Evolutionary conservation across 2,797 vertebrate species (phyloP).

Genomic region (Hozukius guyotensis): DNA sequence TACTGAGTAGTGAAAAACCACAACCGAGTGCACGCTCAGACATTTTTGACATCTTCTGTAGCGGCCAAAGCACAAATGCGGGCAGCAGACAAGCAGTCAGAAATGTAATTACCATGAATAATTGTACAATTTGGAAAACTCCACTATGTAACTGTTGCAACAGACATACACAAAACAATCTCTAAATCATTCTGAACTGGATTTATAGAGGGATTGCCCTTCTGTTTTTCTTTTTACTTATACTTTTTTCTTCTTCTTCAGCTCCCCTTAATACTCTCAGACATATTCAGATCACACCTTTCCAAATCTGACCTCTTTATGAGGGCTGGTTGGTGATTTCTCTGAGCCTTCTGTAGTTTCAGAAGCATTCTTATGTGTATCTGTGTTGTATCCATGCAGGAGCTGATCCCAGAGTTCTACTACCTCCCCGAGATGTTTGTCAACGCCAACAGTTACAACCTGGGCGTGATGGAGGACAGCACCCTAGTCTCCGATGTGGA

Average conservation of each 20-base stretch:
- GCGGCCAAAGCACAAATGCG: conserved; percentile 22
- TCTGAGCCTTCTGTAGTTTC: not conserved
- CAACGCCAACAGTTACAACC: conserved; percentile 95
- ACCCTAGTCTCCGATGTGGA: conserved; percentile 95
- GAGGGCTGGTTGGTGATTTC: not conserved
- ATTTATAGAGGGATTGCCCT: not conserved
- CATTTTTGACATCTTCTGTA: conserved; percentile 44
- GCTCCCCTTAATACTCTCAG: not conserved
- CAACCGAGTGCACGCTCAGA: not conserved
- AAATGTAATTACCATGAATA: conserved; percentile 59
- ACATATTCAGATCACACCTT: not conserved
- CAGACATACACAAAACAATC: not conserved
- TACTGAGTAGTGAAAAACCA: conserved; percentile 21
- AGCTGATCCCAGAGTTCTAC: conserved; percentile 99
- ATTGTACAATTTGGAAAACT: conserved; percentile 25
- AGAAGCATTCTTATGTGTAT: conserved; percentile 1
- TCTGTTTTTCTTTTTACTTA: not conserved
- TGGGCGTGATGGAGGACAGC: conserved; percentile 98
- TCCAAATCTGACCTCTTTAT: not conserved
- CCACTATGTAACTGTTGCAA: not conserved
- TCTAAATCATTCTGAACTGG: not conserved
- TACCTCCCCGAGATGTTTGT: conserved; percentile 99
- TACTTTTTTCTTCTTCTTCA: not conserved
- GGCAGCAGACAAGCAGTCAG: conserved; percentile 27
- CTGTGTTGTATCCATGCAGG: conserved; percentile 81